Evolutionary conservation across 2,888 invertebrate genomes (phyloP).

Genomic region (Tiliacea aurago): DNA sequence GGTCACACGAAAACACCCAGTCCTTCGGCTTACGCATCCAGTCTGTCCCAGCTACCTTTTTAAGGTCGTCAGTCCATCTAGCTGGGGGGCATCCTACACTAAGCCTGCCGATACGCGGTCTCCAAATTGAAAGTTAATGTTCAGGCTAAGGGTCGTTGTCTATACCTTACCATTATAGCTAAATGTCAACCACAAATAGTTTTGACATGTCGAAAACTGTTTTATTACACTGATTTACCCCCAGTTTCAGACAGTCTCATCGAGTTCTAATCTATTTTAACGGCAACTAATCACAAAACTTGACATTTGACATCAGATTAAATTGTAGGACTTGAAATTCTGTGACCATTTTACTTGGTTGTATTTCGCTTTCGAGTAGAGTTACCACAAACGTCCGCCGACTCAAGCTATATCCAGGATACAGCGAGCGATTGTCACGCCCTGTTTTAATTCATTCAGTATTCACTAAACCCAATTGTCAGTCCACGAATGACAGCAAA

Average conservation of each 20-base stretch:
- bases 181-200: neutral
- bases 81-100: no score
- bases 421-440: constrained; percentile 22
- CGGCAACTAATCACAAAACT: neutral
- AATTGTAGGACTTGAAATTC: neutral
- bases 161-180: neutral
- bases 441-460: constrained; percentile 44
- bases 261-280: neutral
- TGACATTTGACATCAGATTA: neutral
- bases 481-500: constrained; percentile 30
- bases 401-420: constrained; percentile 19
- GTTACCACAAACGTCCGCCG: constrained; percentile 4
- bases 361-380: neutral
- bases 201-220: neutral
- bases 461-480: constrained; percentile 46
- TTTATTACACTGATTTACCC: neutral
- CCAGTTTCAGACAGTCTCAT: neutral
- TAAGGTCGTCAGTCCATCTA: no score
- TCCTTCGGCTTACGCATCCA: no score
- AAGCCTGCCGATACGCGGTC: no score
- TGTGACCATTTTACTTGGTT: neutral
- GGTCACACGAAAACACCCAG: no score
- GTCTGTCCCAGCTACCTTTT: no score
- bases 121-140: no score
- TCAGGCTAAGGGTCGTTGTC: no score